Evolutionary conservation across 2,888 invertebrate species (phyloP).

Genomic region (Apamea monoglypha): DNA sequence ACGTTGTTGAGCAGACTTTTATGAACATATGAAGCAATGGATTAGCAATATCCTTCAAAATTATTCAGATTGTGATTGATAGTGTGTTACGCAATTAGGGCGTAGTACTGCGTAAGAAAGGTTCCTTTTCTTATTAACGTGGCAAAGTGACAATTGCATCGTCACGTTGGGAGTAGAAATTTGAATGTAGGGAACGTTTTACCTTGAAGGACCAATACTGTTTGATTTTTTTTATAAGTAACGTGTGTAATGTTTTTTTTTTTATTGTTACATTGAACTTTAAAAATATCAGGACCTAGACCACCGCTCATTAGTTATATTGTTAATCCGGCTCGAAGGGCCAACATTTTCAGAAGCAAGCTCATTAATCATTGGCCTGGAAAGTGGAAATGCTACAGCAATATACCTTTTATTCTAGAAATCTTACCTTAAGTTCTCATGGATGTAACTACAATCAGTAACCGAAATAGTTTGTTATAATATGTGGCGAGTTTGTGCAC

Average conservation of each 20-base stretch:
- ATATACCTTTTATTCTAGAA: neutral
- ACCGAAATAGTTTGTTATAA: constrained; percentile 30
- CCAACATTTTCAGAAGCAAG: neutral
- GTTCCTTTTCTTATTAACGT: neutral
- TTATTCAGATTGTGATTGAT: neutral
- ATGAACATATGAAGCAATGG: neutral
- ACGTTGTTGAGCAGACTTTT: neutral
- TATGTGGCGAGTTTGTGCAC: constrained; percentile 28
- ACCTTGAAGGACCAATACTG: neutral
- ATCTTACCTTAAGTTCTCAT: neutral
- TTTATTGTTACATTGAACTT: neutral
- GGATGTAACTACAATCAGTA: constrained; percentile 15
- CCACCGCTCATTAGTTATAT: neutral
- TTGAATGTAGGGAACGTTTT: neutral
- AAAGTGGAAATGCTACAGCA: neutral
- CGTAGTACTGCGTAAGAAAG: neutral
- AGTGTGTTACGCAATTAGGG: neutral
- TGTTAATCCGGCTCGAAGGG: constrained; percentile 22
- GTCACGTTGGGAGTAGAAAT: neutral
- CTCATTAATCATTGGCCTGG: neutral
- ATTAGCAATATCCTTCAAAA: neutral
- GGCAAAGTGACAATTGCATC: neutral
- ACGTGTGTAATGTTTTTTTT: neutral
- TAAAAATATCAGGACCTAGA: neutral
- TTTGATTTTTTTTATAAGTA: neutral